These are phyloP conservation scores for Blastobasis lacticolella DNA, from an alignment of 2,888 invertebrate species.

Conservation along the genomic window DNA sequence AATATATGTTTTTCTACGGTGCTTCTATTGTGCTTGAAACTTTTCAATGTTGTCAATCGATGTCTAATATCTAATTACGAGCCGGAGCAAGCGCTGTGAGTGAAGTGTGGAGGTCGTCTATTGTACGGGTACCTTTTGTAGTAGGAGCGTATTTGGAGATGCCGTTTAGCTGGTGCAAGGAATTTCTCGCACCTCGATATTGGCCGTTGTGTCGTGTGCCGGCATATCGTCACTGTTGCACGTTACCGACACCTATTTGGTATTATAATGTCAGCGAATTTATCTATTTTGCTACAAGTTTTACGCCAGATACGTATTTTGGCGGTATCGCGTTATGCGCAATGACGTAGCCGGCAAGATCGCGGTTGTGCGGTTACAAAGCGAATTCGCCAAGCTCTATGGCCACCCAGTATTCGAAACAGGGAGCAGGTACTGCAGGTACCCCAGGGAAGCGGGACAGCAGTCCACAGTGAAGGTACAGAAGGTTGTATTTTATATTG, in stretches of 20 bases:
- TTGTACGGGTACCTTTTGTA: conserved; percentile 26
- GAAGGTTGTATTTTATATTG: conserved; percentile 64
- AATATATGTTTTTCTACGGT: conserved; percentile 24
- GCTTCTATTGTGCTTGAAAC: conserved; percentile 26
- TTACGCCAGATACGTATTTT: too few relatives aligned
- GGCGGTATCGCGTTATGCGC: too few relatives aligned
- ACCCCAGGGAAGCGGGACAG: conserved; percentile 12
- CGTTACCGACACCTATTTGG: too few relatives aligned
- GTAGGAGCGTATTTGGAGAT: not conserved
- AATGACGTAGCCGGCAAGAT: too few relatives aligned
- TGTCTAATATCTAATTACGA: conserved; percentile 12
- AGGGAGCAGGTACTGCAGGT: conserved; percentile 16
- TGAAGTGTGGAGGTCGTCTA: conserved; percentile 32
- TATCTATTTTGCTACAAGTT: too few relatives aligned
- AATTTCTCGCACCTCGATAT: too few relatives aligned
- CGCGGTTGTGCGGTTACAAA: too few relatives aligned
- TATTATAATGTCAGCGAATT: too few relatives aligned
- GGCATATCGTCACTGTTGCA: too few relatives aligned
- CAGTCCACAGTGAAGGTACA: conserved; percentile 37
- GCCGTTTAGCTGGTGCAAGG: too few relatives aligned
- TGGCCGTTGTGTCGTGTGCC: too few relatives aligned
- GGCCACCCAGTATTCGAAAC: not conserved
- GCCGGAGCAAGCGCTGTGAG: conserved; percentile 4
- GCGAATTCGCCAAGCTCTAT: too few relatives aligned
- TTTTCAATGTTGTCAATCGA: conserved; percentile 15